Evolutionary conservation across 2,888 invertebrate genomes (phyloP).

Genomic region (Pristionchus maxplancki): DNA sequence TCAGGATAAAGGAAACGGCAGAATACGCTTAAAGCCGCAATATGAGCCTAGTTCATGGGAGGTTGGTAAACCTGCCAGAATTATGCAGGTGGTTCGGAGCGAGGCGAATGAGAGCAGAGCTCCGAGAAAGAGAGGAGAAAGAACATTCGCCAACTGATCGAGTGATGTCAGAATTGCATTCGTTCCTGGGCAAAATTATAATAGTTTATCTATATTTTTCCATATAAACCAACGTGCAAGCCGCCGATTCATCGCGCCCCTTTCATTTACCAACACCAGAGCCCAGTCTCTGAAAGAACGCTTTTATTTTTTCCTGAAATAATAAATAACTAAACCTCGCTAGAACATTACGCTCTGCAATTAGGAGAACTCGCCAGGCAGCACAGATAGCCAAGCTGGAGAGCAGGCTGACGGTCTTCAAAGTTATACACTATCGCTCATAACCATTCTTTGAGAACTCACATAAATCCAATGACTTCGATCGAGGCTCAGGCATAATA

Average conservation of each 20-base stretch:
- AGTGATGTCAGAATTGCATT: slow-evolving; percentile 70
- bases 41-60: background rate
- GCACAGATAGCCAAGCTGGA: slow-evolving; percentile 63
- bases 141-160: slow-evolving; percentile 70
- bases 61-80: background rate
- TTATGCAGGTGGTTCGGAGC: slow-evolving; percentile 42
- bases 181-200: slow-evolving; percentile 53
- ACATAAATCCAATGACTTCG: slow-evolving; percentile 25
- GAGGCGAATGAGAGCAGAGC: slow-evolving; percentile 50
- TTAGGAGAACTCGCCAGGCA: slow-evolving; percentile 62
- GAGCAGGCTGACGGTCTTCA: slow-evolving; percentile 57
- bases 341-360: slow-evolving; percentile 68
- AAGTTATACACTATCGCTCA: background rate
- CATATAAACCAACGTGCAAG: slow-evolving; percentile 47
- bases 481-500: slow-evolving; percentile 13
- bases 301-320: background rate
- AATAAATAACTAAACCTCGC: slow-evolving; percentile 58
- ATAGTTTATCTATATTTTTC: background rate
- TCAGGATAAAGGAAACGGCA: background rate
- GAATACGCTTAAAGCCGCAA: background rate
- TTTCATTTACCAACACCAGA: slow-evolving; percentile 66
- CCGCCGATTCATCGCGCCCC: background rate
- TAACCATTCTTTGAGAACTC: background rate
- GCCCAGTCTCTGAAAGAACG: slow-evolving; percentile 58
- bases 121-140: slow-evolving; percentile 70